These are phyloP conservation scores for Orchesellides sinensis DNA, from an alignment of 2,888 invertebrate genomes.

Conservation along the genomic window DNA sequence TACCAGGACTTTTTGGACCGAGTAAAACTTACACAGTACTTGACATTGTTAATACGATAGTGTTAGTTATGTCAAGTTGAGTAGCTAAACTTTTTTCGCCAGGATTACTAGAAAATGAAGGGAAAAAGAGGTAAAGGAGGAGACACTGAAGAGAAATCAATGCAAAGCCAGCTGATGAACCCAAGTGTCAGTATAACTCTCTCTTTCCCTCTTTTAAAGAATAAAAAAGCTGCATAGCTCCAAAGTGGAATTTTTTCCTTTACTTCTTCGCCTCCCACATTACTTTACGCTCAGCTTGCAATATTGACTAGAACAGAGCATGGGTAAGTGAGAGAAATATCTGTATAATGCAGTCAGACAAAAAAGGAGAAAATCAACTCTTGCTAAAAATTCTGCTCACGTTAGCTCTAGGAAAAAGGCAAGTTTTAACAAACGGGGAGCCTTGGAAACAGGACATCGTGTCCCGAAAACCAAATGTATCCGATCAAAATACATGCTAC, in stretches of 20 bases:
- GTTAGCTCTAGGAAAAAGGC: conserved; percentile 68
- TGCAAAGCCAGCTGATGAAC: conserved; percentile 28
- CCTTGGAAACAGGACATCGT: conserved; percentile 70
- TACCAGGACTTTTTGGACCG: neutral
- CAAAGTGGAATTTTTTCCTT: neutral
- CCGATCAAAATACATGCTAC: conserved; percentile 41
- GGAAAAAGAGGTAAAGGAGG: neutral
- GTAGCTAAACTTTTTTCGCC: neutral
- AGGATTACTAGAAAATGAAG: neutral
- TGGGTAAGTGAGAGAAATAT: conserved; percentile 58
- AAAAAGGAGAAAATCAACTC: conserved; percentile 61
- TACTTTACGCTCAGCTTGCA: conserved; percentile 36
- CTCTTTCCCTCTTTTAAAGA: neutral
- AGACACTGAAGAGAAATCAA: conserved; percentile 13
- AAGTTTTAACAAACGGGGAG: conserved; percentile 73
- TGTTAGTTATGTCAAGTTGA: conserved; percentile 7
- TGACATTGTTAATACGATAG: conserved; percentile 7
- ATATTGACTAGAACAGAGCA: conserved; percentile 25
- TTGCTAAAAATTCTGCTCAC: conserved; percentile 65
- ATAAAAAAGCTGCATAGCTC: neutral
- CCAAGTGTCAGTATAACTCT: conserved; percentile 12
- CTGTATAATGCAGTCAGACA: conserved; percentile 61
- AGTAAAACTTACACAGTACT: neutral
- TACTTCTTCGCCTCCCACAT: conserved; percentile 33
- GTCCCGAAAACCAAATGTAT: conserved; percentile 68